Evolutionary conservation across 2,113 vertebrate genomes (phyloP).

Genomic region (Lanius collurio): DNA sequence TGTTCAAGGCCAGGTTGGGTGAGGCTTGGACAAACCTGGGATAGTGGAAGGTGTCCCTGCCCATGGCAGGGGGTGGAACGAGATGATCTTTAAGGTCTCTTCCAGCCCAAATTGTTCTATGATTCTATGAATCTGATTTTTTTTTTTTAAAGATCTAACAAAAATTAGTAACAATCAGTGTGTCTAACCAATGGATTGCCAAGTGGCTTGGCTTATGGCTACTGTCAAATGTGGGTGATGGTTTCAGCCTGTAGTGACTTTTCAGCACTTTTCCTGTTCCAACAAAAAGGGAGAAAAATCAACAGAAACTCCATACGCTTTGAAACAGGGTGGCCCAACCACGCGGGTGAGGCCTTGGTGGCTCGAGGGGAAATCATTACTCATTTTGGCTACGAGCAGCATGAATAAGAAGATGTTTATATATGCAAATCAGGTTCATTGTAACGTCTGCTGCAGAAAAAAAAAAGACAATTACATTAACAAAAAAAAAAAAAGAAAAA

Average conservation of each 20-base stretch:
- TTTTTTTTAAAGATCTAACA: neutral
- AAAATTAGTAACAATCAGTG: neutral
- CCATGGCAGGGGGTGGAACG: neutral
- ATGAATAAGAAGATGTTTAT: neutral
- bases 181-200: neutral
- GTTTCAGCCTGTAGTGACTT: neutral
- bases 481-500: rapidly evolving
- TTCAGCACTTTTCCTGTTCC: neutral
- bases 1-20: neutral
- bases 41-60: neutral
- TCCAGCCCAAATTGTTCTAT: neutral
- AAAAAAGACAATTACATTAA: neutral
- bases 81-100: neutral
- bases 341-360: neutral
- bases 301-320: neutral
- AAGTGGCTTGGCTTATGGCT: neutral
- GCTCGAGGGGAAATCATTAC: neutral
- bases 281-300: neutral
- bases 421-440: neutral
- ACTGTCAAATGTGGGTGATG: neutral
- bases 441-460: neutral
- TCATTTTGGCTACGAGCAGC: neutral
- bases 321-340: neutral
- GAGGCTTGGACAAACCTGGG: neutral
- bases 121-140: neutral